Base-by-base conservation (phyloP, 2,113 vertebrate species). In the Microtus pennsylvanicus region DNA sequence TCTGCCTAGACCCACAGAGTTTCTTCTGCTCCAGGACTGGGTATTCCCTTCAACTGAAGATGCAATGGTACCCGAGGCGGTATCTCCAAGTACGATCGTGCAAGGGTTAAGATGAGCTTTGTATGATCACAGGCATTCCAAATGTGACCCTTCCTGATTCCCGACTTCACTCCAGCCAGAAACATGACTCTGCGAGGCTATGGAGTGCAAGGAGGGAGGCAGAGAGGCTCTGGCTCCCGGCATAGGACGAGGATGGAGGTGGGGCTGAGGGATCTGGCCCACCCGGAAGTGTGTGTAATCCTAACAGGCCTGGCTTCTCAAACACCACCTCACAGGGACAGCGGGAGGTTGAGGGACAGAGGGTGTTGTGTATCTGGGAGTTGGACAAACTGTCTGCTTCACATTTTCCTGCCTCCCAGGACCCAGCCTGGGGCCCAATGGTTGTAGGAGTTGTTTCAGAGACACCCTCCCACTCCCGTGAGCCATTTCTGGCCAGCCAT, bases 1-100 rank as follows among this genome's bases (percentile, higher is more conserved):
- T 93, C 80, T 95, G 92, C 90, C 91, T 76, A 95, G 80, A 82
- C 45, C 61, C 55, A 74, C 50, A 83, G 61, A 96, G 91, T 96
- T 93, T 87, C 78, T 93, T 67, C 69, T 67, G 75, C 50, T 21
- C 83, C 9, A 3, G 75, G 92, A 13, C 87, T 91, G 63, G 83
- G 69, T 69, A 77, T 14, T 14, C 67, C 81, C n/a, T 35, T 63
- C 75, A 96, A 42, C 50, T 96, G 67, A 94, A 96, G 95, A 94
- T 2, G 55, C 91, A 45, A 35, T 7, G 14, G 7, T 22, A 35
- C 42, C 69, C 10, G 63, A 90, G 35, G 90, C 76, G 12, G 67
- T 67, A 28, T 3, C 12, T 0, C 45, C 24, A 65, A 4, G 16
- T 8, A 42, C 28, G 35, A 67, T 83, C 35, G 35, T 0, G 0